Base-by-base conservation (phyloP, 1,140 invertebrate genomes). In the Zaprionus inermis region DNA sequence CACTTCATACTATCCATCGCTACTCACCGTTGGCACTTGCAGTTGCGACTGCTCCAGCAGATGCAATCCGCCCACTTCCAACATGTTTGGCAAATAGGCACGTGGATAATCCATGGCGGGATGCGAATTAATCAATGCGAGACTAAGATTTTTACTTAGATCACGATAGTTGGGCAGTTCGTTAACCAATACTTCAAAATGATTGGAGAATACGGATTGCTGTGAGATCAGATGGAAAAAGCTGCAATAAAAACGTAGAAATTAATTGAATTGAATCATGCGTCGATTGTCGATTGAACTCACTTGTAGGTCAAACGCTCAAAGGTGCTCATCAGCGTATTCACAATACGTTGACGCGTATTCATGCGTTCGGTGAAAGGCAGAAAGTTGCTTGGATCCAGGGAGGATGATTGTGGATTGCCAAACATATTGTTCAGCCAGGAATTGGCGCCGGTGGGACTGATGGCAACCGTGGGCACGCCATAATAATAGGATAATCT, bases 111-210 rank as follows among this genome's bases (percentile, higher is more conserved):
- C 94, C 55, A 94, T 92, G 9, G 93, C 93, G 74, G 94, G 94
- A 86, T 96, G 94, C 16, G 94, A 94, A 73, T 95, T 95, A 0
- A 94, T 93, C 56, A 95, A 76, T 12, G 95, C 93, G 49, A 95
- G 78, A 78, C 94, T 95, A 5, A 94, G 93, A 71, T 95, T 94
- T 51, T 93, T 93, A 7, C 93, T 93, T 59, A 95, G 90, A 9
- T 93, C 92, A 1, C 93, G 92, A 18, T 95, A 86, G 34, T 91
- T 92, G 2, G 94, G 93, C 55, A 91, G 56, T 14, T 90, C 78
- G 46, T 79, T 75, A 0, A 81, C 80, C 6, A 91, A 51, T 7
- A 72, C 28, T 60, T 92, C 81, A 68, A 92, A 92, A 36, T 92
- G 83, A 67, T 90, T 91, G 0, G 78, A 72, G 46, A 91, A 92